A percentile compares a stretch with the other conserved stretches of the same genome.
These are phyloP conservation scores for Petrocephalus zakoni DNA, from an alignment of 2,113 vertebrate genomes.

Conservation along the genomic window DNA sequence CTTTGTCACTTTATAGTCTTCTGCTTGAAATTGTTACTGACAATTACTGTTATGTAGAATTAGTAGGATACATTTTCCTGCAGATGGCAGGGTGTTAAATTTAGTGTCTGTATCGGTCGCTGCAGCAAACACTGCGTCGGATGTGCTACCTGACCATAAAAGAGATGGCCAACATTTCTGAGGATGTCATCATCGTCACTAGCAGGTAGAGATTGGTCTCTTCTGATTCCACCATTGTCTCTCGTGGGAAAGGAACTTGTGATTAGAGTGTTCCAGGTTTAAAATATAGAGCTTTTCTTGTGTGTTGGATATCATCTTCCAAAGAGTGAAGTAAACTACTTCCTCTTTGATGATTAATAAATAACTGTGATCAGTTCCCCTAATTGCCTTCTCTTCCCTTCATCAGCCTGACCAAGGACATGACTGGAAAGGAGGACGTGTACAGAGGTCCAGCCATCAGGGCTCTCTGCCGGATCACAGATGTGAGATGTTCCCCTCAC, in stretches of 20 bases:
- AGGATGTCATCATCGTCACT: conserved; percentile 97
- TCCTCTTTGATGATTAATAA: background rate
- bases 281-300: background rate
- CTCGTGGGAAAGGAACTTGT: background rate
- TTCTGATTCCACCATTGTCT: background rate
- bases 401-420: conserved; percentile 90
- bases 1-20: background rate
- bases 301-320: background rate
- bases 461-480: conserved; percentile 94
- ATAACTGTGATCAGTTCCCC: background rate
- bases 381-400: conserved; percentile 5
- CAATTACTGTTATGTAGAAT: background rate
- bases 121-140: conserved; percentile 87
- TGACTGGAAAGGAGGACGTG: conserved; percentile 96
- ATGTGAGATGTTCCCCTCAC: conserved; percentile 65
- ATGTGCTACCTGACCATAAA: conserved; percentile 99
- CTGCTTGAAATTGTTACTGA: background rate
- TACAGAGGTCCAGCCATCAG: conserved; percentile 92
- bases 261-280: background rate
- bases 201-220: conserved; percentile 78
- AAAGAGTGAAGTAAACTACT: no score
- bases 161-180: conserved; percentile 97
- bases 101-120: conserved; percentile 9
- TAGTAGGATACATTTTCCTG: background rate
- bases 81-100: background rate